Evolutionary conservation across 2,888 invertebrate species (phyloP), one percentile per base, ranked within the genome.

Genomic region (Tipula helvola): DNA sequence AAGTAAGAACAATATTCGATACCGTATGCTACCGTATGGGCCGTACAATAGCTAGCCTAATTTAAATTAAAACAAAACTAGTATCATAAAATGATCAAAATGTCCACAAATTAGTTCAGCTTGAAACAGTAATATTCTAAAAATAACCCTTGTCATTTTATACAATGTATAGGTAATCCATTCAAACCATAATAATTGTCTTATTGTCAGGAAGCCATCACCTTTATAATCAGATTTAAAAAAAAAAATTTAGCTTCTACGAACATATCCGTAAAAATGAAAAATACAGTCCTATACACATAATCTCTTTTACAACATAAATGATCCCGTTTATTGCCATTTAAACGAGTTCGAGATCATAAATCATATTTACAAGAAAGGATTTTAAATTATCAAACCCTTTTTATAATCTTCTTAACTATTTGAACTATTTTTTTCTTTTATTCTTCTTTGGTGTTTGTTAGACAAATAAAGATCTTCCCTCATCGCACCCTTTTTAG

Each of bases 341-440:
- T 71, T 71, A 71, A 71, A 71, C 28, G 71, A 71, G 71, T 71
- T 71, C 71, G 71, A 28, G 28, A 28, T 71, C 71, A 71, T 28
- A 71, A 71, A 71, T 71, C 71, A 71, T 28, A 71, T 28, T 28
- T 57, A 8, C 57, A 57, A 16, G 8, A 16, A 57, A 18, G 18
- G 57, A 57, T 57, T 5, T 28, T 52, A 52, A 52, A 52, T 4
- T 10, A 28, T 28, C 0, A 71, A 71, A 71, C 71, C 71, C 71
- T 71, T 71, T 71, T 71, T 71, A 71, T 71, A 71, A 71, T 71
- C 71, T 71, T 71, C 71, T 71, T 71, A 71, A 71, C 71, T 71
- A 28, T 71, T 52, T 16, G 44, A 44, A 44, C 44, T 44, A 44
- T 44, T 44, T 44, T 28, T 57, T 16, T 52, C 16, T 52, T 52